Conservation (phyloP, 1,140 invertebrate species). For the Agraylea sexmaculata region DNA sequence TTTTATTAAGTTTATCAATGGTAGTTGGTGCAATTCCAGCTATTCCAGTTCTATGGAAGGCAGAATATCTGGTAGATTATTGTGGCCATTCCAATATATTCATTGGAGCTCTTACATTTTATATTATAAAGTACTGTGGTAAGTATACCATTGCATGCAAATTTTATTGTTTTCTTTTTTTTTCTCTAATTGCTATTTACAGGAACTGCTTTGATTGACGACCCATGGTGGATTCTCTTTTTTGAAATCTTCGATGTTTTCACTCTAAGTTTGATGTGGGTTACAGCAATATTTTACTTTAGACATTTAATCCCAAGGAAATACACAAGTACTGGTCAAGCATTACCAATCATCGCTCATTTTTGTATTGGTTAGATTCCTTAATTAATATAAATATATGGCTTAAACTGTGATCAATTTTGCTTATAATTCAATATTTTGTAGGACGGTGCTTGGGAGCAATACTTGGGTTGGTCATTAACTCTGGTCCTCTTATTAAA, state of each 20-base stretch:
- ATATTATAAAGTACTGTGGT: slow-evolving; percentile 61
- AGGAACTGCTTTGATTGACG: slow-evolving; percentile 52
- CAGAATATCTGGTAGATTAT: slow-evolving; percentile 71
- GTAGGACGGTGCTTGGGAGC: slow-evolving; percentile 55
- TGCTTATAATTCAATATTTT: slow-evolving; percentile 7
- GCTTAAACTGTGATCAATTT: background rate
- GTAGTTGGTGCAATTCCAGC: slow-evolving; percentile 53
- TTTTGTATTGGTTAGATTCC: slow-evolving; percentile 55
- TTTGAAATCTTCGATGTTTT: slow-evolving; percentile 69
- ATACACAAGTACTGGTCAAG: slow-evolving; percentile 70
- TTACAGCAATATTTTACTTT: slow-evolving; percentile 70
- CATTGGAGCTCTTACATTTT: slow-evolving; percentile 66
- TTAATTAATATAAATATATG: slow-evolving; percentile 4
- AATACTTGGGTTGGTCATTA: slow-evolving; percentile 44
- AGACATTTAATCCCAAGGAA: slow-evolving; percentile 67
- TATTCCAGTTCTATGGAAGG: slow-evolving; percentile 60
- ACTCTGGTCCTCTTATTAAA: slow-evolving; percentile 26
- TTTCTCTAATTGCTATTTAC: slow-evolving; percentile 25
- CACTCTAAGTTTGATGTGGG: slow-evolving; percentile 72
- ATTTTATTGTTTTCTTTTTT: slow-evolving; percentile 10
- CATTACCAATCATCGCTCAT: slow-evolving; percentile 67
- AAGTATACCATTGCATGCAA: slow-evolving; percentile 18
- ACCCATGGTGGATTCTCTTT: slow-evolving; percentile 53
- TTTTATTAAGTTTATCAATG: slow-evolving; percentile 54
- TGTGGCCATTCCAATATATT: slow-evolving; percentile 75